Conservation (phyloP, 1,140 invertebrate species). For the Brachionus sp. region DNA sequence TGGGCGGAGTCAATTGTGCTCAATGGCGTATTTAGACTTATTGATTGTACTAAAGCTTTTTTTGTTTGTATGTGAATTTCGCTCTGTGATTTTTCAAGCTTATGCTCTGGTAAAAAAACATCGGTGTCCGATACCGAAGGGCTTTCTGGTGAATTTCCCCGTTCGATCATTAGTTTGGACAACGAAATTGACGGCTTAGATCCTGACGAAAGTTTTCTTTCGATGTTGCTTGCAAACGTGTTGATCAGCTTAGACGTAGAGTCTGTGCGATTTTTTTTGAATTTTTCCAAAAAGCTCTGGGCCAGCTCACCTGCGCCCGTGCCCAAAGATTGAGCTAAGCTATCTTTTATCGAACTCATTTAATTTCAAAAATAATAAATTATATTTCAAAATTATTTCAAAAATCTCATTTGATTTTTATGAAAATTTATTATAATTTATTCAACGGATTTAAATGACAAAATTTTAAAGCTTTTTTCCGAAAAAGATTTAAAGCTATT, state of each 20-base stretch:
- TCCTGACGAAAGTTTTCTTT: neutral
- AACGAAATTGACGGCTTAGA: neutral
- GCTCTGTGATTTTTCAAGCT: neutral
- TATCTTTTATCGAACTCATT: slow-evolving; percentile 26
- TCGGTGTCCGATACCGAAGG: neutral
- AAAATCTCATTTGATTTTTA: neutral
- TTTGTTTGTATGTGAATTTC: neutral
- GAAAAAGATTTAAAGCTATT: too few relatives aligned
- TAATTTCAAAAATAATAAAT: neutral
- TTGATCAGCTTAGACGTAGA: neutral
- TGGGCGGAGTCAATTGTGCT: neutral
- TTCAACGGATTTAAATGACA: neutral
- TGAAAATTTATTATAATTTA: neutral
- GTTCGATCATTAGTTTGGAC: neutral
- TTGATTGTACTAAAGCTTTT: neutral
- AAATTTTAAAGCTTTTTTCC: neutral
- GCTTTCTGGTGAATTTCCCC: too few relatives aligned
- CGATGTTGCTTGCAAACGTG: neutral
- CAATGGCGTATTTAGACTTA: neutral
- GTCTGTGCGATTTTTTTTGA: neutral
- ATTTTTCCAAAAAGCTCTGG: neutral
- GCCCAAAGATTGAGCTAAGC: neutral
- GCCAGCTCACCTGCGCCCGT: neutral
- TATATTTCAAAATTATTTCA: neutral
- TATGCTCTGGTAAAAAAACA: neutral